These are phyloP conservation scores for Heliconius eleuchia DNA, from an alignment of 1,140 invertebrate genomes.

Conservation along the genomic window DNA sequence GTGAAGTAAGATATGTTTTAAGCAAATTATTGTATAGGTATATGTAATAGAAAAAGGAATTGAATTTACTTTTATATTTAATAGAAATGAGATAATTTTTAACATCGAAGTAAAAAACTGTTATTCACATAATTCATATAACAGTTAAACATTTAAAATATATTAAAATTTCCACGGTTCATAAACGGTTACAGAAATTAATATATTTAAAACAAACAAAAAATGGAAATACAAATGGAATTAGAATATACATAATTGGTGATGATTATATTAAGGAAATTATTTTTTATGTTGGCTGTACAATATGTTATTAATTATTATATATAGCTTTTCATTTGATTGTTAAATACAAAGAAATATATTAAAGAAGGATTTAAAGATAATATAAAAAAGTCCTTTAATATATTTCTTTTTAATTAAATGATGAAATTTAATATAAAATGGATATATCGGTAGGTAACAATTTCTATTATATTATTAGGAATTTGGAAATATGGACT, in stretches of 20 bases:
- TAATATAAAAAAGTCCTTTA: too few species aligned
- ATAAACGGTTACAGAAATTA: neutral
- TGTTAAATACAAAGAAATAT: neutral
- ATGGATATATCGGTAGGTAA: neutral
- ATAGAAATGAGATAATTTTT: neutral
- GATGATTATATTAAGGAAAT: neutral
- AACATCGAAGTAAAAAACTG: too few species aligned
- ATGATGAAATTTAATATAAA: neutral
- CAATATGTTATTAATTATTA: neutral
- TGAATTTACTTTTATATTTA: neutral
- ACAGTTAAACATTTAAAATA: too few species aligned
- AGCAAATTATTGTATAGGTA: neutral
- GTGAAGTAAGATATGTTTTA: neutral
- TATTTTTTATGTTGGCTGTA: neutral
- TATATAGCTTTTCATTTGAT: neutral
- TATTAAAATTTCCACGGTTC: too few species aligned
- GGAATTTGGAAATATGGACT: neutral
- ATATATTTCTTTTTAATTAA: neutral
- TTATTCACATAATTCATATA: too few species aligned
- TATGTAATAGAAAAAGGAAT: neutral
- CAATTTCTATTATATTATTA: conserved; percentile 2
- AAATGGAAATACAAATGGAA: too few species aligned
- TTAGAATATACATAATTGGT: neutral
- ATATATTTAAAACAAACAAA: too few species aligned
- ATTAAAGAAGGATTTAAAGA: too few species aligned